A percentile compares a stretch with the other conserved stretches of the same genome.
phyloP scores from a whole-genome alignment of 2,113 vertebrate genomes.

The Spea multiplicata region DNA sequence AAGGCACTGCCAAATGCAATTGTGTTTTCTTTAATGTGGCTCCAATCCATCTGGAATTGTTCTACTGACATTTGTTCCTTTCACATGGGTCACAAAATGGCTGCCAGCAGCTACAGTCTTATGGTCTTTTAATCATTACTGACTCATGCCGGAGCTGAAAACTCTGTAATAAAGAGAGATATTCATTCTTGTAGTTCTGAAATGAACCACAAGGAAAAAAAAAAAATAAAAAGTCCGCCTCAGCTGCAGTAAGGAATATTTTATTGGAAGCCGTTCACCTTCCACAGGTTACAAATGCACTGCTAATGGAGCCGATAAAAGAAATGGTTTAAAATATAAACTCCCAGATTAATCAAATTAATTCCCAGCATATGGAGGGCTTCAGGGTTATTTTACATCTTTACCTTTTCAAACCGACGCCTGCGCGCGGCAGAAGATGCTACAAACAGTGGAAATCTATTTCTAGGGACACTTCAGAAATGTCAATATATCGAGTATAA shows the following conservation, averaged over 20 bases:
- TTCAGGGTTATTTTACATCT: too few relatives aligned
- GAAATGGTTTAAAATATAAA: too few relatives aligned
- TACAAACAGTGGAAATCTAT: too few relatives aligned
- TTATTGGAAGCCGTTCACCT: background rate
- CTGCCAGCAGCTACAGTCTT: slow-evolving; percentile 3
- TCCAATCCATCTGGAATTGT: slow-evolving; percentile 19
- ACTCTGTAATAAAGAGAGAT: too few relatives aligned
- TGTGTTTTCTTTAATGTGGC: slow-evolving; percentile 32
- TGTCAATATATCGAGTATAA: too few relatives aligned
- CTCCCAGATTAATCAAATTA: too few relatives aligned
- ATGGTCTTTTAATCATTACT: background rate
- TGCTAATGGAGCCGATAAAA: too few relatives aligned
- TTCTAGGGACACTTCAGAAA: too few relatives aligned
- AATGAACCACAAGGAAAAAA: slow-evolving; percentile 1
- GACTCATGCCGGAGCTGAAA: background rate
- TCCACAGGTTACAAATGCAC: too few relatives aligned
- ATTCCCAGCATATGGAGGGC: too few relatives aligned
- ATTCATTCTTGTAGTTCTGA: background rate
- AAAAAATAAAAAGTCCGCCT: background rate
- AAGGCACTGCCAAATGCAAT: slow-evolving; percentile 5
- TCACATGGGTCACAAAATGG: slow-evolving; percentile 24
- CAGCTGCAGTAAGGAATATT: background rate
- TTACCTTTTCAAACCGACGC: too few relatives aligned
- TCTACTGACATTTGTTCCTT: slow-evolving; percentile 15
- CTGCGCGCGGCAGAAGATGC: too few relatives aligned